Percentiles rank a stretch among this genome's conserved stretches.
phyloP scores from a whole-genome alignment of 2,888 invertebrate genomes.

The Macroteleia sp. region DNA sequence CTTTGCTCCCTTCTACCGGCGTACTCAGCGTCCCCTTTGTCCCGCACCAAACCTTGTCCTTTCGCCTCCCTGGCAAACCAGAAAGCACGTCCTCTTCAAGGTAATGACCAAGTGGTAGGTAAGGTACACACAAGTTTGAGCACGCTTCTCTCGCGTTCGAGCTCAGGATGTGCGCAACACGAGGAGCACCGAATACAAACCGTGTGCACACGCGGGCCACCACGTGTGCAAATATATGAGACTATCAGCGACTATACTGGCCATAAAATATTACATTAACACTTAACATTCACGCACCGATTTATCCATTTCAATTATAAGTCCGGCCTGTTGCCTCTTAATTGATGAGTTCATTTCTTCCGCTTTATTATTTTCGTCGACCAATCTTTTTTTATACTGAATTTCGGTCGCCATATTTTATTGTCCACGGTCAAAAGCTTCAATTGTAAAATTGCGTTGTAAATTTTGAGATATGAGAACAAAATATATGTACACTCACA shows the following conservation, averaged over 20 bases:
- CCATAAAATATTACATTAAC: constrained; percentile 32
- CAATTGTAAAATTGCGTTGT: too few relatives aligned
- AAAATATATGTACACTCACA: too few relatives aligned
- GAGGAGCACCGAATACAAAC: constrained; percentile 55
- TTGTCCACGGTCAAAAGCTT: too few relatives aligned
- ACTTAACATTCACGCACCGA: constrained; percentile 24
- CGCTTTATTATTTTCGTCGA: too few relatives aligned
- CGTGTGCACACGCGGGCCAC: constrained; percentile 18
- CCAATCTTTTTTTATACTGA: too few relatives aligned
- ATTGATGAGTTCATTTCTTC: constrained; percentile 18
- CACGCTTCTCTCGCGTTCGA: constrained; percentile 17
- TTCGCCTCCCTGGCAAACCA: constrained; percentile 21
- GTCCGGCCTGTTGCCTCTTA: constrained; percentile 1
- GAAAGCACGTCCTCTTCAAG: constrained; percentile 69
- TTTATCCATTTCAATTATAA: constrained; percentile 31
- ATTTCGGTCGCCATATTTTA: too few relatives aligned
- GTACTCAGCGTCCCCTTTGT: constrained; percentile 12
- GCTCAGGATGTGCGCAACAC: constrained; percentile 68
- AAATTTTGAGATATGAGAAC: too few relatives aligned
- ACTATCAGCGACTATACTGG: constrained; percentile 15
- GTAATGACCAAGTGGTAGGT: constrained; percentile 72
- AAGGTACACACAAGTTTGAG: constrained; percentile 53
- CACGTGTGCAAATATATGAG: constrained; percentile 28
- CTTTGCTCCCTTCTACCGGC: constrained; percentile 42
- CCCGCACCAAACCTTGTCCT: constrained; percentile 31